Base-by-base conservation (phyloP, 1,140 invertebrate genomes). In the Drosophila sp. region DNA sequence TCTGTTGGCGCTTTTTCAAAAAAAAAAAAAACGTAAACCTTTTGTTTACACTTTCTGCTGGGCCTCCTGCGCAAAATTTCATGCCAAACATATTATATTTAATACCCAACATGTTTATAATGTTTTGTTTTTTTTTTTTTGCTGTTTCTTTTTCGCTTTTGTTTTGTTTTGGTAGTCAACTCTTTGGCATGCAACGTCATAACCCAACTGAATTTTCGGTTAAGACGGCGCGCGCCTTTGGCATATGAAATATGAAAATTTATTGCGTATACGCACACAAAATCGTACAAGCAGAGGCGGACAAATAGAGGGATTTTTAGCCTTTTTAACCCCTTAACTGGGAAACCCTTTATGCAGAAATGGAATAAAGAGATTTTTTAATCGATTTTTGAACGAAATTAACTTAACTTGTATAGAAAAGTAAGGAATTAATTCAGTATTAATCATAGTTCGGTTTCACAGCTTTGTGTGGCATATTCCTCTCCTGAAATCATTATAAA, bases 171-270 rank as follows among this genome's bases (percentile, higher is more conserved):
- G 72, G 35, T 66, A 61, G 60, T 75, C 50, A 58, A 50, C 41
- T 54, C 38, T 30, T 47, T 41, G 8, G 60, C 40, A 41, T 41
- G 40, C 72, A 61, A 77, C 68, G 67, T 72, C 74, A 77, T 66
- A 60, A 40, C 66, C 41, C 73, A 73, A 76, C 41, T 38, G 57
- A 75, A 32, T 58, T 68, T 57, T 64, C 63, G 71, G 60, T 70
- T 70, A 72, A 74, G 54, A 65, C 50, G 66, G 64, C 27, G 70
- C 50, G 67, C 66, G 67, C 56, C 44, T 50, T 50, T 27, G 61
- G 71, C 64, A 83, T 80, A 78, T 80, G 80, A 84, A 90, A 89
- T 89, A 89, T 89, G 73, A 84, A 89, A 89, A 89, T 89, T 89
- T 89, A 89, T 89, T 89, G 69, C 84, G 84, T 72, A 89, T 89